Conservation (phyloP, 2,113 vertebrate species). For the crab-eating macaque (Macaca fascicularis) region DNA sequence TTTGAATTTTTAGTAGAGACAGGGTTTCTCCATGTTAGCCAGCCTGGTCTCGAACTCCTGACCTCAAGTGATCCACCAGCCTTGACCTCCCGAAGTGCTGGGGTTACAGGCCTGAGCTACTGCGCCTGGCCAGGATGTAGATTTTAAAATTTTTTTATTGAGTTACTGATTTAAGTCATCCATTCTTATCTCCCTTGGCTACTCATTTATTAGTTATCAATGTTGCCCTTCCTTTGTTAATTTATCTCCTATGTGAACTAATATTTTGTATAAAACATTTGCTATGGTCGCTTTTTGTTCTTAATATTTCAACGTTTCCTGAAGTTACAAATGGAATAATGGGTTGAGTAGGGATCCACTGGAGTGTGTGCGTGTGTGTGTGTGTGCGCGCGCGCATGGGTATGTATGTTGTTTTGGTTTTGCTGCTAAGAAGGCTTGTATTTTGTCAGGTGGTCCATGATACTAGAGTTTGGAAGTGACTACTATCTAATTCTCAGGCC, state of each 20-base stretch:
- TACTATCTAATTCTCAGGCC: not conserved
- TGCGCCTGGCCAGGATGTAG: not conserved
- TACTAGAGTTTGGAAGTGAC: not conserved
- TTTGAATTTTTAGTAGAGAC: no score
- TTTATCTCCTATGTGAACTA: not conserved
- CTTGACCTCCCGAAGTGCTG: no score
- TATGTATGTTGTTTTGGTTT: not conserved
- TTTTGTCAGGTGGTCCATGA: not conserved
- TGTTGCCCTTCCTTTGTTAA: not conserved
- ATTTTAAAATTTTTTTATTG: not conserved
- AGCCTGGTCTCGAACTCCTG: no score
- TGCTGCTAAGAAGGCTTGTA: not conserved
- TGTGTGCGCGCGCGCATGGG: fast-evolving
- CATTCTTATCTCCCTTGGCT: fast-evolving
- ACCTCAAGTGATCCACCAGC: no score
- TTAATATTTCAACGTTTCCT: not conserved
- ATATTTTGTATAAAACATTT: not conserved
- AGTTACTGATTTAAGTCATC: not conserved
- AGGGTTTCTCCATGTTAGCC: no score
- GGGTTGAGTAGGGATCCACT: not conserved
- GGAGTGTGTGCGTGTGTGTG: no score
- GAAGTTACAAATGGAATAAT: not conserved
- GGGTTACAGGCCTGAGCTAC: no score
- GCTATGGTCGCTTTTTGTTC: not conserved
- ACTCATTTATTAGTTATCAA: not conserved